These are phyloP conservation scores for Andrena cerasifolii DNA, from an alignment of 1,140 invertebrate genomes.

Conservation along the genomic window DNA sequence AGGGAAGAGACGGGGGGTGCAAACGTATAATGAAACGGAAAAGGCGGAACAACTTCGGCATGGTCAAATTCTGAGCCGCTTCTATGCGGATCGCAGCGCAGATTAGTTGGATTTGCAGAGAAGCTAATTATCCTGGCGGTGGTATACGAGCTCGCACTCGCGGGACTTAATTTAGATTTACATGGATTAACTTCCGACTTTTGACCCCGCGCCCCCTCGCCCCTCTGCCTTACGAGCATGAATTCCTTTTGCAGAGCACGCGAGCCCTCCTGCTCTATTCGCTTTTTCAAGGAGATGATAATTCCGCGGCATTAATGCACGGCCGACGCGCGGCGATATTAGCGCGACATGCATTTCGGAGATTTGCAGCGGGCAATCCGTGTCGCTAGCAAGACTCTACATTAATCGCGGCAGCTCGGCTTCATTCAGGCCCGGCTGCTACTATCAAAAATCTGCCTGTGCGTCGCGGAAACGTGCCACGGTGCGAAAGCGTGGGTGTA, in stretches of 20 bases:
- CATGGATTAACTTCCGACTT: constrained; percentile 44
- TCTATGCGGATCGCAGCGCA: constrained; percentile 37
- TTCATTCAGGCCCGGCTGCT: background rate
- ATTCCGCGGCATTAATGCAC: constrained; percentile 32
- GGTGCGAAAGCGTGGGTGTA: too few relatives aligned
- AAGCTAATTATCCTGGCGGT: constrained; percentile 46
- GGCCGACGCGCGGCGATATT: background rate
- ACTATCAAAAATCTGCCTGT: constrained; percentile 28
- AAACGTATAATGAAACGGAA: constrained; percentile 18
- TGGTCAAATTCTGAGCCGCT: constrained; percentile 42
- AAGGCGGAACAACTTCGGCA: constrained; percentile 33
- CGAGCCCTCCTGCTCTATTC: background rate
- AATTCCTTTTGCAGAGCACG: constrained; percentile 28
- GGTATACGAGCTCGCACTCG: constrained; percentile 43
- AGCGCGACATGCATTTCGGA: constrained; percentile 19
- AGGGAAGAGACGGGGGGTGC: background rate
- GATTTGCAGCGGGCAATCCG: background rate
- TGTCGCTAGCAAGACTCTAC: background rate
- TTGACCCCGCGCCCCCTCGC: background rate
- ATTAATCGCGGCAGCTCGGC: constrained; percentile 1
- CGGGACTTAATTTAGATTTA: constrained; percentile 54
- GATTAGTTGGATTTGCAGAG: constrained; percentile 50
- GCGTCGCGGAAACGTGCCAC: too few relatives aligned
- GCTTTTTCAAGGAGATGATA: constrained; percentile 45
- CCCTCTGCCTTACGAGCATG: background rate